A percentile compares a stretch with the other conserved stretches of the same genome.
Evolutionary conservation across 2,113 vertebrate genomes (phyloP).

Genomic region (Elanus axillaris): DNA sequence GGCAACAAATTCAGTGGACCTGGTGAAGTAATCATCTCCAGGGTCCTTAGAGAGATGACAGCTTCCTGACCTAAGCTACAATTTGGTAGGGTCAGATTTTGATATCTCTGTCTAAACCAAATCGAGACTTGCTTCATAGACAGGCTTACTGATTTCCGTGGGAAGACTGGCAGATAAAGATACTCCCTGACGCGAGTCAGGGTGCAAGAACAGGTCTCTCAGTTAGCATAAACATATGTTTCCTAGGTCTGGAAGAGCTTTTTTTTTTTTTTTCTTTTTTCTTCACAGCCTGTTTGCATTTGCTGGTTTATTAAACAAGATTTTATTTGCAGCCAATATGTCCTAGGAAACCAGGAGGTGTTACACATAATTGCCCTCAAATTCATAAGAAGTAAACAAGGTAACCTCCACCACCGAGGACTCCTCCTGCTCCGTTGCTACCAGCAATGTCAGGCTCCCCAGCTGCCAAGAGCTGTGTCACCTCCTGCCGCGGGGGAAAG

Average conservation of each 20-base stretch:
- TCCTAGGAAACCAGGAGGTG: background rate
- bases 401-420: background rate
- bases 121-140: background rate
- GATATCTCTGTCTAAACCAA: background rate
- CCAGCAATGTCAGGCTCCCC: background rate
- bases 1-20: background rate
- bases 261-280: no score
- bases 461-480: accelerated
- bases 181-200: accelerated
- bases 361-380: background rate
- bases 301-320: slow-evolving; percentile 4
- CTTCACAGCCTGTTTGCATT: background rate
- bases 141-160: accelerated
- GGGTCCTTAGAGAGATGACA: background rate
- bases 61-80: background rate
- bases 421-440: background rate
- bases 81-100: background rate
- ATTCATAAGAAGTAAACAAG: background rate
- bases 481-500: background rate
- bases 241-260: background rate
- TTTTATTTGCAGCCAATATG: background rate
- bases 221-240: slow-evolving; percentile 36
- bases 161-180: slow-evolving; percentile 5
- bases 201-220: slow-evolving; percentile 42
- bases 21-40: background rate